phyloP scores from a whole-genome alignment of 2,888 invertebrate species.

The Epirrhoe alternata region DNA sequence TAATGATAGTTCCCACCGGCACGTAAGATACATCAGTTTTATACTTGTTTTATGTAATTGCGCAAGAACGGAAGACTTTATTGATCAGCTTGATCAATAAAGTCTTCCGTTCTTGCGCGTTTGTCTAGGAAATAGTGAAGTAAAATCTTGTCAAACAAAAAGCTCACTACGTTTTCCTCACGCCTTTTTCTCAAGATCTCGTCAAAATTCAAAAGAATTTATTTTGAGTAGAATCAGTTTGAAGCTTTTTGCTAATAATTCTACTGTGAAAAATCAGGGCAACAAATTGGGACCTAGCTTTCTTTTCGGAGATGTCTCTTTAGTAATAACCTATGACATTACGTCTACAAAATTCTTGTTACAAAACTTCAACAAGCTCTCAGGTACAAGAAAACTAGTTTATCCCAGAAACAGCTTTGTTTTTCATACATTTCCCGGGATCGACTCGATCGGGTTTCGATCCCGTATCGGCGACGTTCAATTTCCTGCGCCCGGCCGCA shows the following conservation, averaged over 20 bases:
- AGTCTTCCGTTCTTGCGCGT: neutral
- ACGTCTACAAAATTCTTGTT: neutral
- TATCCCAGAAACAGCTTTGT: constrained; percentile 5
- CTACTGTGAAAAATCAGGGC: too few species aligned
- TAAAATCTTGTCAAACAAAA: too few species aligned
- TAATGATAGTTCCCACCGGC: constrained; percentile 30
- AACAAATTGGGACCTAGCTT: too few species aligned
- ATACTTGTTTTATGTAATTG: neutral
- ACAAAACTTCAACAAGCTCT: neutral
- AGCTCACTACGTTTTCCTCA: too few species aligned
- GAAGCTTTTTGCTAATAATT: too few species aligned
- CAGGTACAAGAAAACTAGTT: neutral
- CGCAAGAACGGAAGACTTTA: neutral
- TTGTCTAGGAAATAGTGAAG: too few species aligned
- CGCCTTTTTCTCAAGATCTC: too few species aligned
- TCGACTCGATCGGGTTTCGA: constrained; percentile 12
- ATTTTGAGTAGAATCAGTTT: too few species aligned
- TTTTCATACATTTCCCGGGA: constrained; percentile 11
- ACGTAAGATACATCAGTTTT: neutral
- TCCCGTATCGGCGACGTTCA: constrained; percentile 26
- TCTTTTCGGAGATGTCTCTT: too few species aligned
- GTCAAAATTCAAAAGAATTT: too few species aligned
- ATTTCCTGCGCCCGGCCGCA: constrained; percentile 30
- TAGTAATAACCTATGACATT: too few species aligned
- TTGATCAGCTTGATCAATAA: too few species aligned